phyloP scores from a whole-genome alignment of 2,113 vertebrate species.

The Podilymbus podiceps region DNA sequence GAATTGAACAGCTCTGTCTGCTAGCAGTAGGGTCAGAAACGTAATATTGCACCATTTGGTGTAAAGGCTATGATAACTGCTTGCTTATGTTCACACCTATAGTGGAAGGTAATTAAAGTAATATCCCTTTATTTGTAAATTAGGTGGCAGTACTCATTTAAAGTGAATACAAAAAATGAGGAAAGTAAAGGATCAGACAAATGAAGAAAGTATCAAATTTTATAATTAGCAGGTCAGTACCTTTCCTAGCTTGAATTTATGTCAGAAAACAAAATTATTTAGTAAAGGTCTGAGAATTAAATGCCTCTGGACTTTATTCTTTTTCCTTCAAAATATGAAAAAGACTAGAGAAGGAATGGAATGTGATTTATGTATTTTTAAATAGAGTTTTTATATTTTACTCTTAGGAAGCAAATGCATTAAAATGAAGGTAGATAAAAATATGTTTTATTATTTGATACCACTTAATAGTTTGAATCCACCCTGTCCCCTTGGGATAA shows the following conservation, averaged over 20 bases:
- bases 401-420: neutral
- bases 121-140: conserved; percentile 29
- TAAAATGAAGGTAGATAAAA: neutral
- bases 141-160: neutral
- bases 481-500: neutral
- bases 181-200: neutral
- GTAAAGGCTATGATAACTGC: neutral
- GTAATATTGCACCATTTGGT: neutral
- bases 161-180: neutral
- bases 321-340: neutral
- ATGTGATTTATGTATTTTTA: neutral
- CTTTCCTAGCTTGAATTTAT: neutral
- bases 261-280: neutral
- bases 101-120: conserved; percentile 48
- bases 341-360: neutral
- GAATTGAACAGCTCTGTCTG: neutral
- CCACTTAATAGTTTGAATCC: neutral
- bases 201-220: neutral
- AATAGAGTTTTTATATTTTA: neutral
- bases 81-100: conserved; percentile 39
- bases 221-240: neutral
- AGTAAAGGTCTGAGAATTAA: neutral
- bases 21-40: neutral
- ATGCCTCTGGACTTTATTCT: neutral
- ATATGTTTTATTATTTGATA: neutral